Evolutionary conservation across 1,140 invertebrate genomes (phyloP).

Genomic region (Pinna nobilis): DNA sequence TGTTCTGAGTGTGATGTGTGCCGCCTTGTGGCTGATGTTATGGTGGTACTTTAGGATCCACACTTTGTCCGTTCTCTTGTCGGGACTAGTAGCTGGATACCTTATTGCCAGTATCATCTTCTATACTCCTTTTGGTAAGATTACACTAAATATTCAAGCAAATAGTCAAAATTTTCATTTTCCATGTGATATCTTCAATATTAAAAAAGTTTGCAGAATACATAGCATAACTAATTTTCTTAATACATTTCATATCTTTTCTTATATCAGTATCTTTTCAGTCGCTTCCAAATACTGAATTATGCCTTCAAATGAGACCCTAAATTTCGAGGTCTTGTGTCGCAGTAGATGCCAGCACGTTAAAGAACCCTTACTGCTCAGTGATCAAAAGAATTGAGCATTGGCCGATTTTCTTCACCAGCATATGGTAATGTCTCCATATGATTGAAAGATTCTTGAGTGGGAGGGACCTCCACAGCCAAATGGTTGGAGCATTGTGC

Average conservation of each 20-base stretch:
- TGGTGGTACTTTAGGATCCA: constrained; percentile 79
- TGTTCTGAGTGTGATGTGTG: constrained; percentile 74
- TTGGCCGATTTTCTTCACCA: no score
- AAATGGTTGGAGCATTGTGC: no score
- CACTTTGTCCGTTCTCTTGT: constrained; percentile 77
- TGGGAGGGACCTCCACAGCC: no score
- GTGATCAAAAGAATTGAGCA: no score
- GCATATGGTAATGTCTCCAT: no score
- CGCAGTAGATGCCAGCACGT: no score
- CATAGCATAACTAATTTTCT: not conserved
- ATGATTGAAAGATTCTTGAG: no score
- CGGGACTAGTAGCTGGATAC: constrained; percentile 77
- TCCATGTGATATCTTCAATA: no score
- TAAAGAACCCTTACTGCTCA: no score
- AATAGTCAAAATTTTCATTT: not conserved
- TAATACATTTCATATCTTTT: not conserved
- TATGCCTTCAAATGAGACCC: no score
- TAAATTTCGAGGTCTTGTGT: no score
- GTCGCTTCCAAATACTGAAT: no score
- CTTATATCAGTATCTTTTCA: not conserved
- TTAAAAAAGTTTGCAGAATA: not conserved
- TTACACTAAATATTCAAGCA: not conserved
- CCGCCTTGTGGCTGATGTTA: constrained; percentile 75
- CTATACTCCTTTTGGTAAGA: constrained; percentile 77
- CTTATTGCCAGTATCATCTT: constrained; percentile 78